Evolutionary conservation across 2,797 vertebrate species (phyloP), one percentile per base, ranked within the genome.

Genomic region (Eospalax fontanierii): DNA sequence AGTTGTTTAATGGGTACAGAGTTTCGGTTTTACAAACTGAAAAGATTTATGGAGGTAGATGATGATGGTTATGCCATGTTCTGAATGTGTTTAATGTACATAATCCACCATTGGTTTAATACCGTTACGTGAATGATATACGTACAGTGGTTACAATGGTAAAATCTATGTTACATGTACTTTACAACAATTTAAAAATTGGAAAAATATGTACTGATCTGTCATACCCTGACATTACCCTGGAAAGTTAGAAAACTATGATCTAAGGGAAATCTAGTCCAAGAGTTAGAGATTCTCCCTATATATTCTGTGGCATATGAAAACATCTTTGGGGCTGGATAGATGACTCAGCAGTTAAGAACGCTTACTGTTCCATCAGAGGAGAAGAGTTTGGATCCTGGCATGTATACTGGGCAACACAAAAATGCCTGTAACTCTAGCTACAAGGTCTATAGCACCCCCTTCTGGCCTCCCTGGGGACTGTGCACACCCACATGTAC

Each of bases 211-310:
- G 28, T 46, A 4, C 38, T 87, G 46, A 2, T 84, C 30, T 75
- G 18, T 91, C 46, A 73, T 21, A 63, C 6, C 59, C 11, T n/a
- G 59, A 87, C 14, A 87, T 59, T 87, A 84, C 43, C 33, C 18
- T 79, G 43, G 21, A 19, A 85, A 11, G 30, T 70, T 78, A 50
- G 33, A 7, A 89, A 89, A 2, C 21, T 21, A 35, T 46, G n/a
- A 65, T 59, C 61, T 86, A 91, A 74, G 35, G 59, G 30, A 94
- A 89, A 88, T 71, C 57, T 92, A 63, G 28, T 33, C 50, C 22
- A 90, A 92, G 7, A 82, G 30, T 40, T 54, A 81, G 63, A 91
- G 18, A 70, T 85, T 66, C 66, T 83, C 38, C 38, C 66, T 33
- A 30, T 33, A 28, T 68, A 76, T 66, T 93, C 61, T 90, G 3